Base-by-base conservation (phyloP, 2,888 invertebrate species). In the Dicranocentrus wangi region DNA sequence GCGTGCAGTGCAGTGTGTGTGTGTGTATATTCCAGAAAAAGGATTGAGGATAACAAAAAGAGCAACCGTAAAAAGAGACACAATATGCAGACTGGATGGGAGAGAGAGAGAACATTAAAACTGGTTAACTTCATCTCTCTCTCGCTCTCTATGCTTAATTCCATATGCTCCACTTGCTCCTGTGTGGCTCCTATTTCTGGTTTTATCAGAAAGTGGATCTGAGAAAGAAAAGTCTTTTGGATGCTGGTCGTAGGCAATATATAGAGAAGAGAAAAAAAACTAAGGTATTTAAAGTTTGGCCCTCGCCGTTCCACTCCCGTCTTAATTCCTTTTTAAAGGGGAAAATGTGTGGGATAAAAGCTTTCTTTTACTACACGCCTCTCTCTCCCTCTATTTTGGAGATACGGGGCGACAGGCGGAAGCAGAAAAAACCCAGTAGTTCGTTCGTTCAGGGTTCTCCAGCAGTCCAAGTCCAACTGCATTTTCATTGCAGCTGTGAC, bases 91-190 rank as follows among this genome's bases (percentile, higher is more conserved):
- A n/a, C n/a, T n/a, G n/a, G n/a, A n/a, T n/a, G n/a, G n/a, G n/a
- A n/a, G n/a, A n/a, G n/a, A n/a, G n/a, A n/a, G n/a, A n/a, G n/a
- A n/a, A n/a, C n/a, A n/a, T n/a, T n/a, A n/a, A 39, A 39, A 39
- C 39, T 39, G 39, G 39, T 5, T 39, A 39, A 39, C 39, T 39
- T 39, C 39, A 8, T 39, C 13, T 17, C 19, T 51, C 5, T 51
- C 51, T n/a, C 3, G 51, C 51, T 51, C 39, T 15, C 3, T 21
- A 25, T 21, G 55, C 25, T 19, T 61, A 63, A 63, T 63, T 63
- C 42, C 63, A 63, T 63, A 63, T 63, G 63, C 63, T 63, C 42
- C 63, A 63, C 42, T 63, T 63, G 63, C 25, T 63, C 27, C 42
- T 63, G 63, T 63, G 32, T 32, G 63, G 42, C 42, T 63, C 13